phyloP scores from a whole-genome alignment of 2,113 vertebrate genomes.

The Lophius piscatorius region DNA sequence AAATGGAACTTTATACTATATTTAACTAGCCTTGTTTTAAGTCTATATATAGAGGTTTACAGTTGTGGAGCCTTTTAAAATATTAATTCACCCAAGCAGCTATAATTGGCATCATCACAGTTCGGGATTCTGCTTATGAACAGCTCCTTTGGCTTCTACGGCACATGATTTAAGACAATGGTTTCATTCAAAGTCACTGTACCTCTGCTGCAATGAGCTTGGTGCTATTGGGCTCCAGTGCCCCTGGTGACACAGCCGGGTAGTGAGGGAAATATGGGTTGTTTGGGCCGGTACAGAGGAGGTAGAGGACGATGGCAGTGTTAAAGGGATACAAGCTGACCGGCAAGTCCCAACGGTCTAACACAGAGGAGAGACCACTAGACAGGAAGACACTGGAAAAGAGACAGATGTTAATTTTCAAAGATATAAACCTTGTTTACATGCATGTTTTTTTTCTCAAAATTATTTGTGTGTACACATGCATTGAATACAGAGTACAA shows the following conservation, averaged over 20 bases:
- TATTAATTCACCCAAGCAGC: too few relatives aligned
- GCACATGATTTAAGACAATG: neutral
- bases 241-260: conserved; percentile 31
- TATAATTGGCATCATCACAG: neutral
- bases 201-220: conserved; percentile 64
- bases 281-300: conserved; percentile 70
- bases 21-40: too few relatives aligned
- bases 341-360: conserved; percentile 76
- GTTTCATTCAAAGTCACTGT: neutral
- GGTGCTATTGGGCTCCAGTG: conserved; percentile 58
- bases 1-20: too few relatives aligned
- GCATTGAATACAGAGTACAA: neutral
- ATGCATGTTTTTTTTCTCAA: too few relatives aligned
- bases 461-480: neutral
- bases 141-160: too few relatives aligned
- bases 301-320: conserved; percentile 73
- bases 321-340: conserved; percentile 80
- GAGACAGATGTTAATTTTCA: neutral
- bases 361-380: conserved; percentile 66
- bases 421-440: too few relatives aligned
- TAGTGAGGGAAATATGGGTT: conserved; percentile 76
- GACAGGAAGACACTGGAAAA: conserved; percentile 72
- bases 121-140: neutral
- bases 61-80: too few relatives aligned
- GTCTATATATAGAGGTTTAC: too few relatives aligned